Conservation (phyloP, 1,140 invertebrate species). For the Cecropterus lyciades region DNA sequence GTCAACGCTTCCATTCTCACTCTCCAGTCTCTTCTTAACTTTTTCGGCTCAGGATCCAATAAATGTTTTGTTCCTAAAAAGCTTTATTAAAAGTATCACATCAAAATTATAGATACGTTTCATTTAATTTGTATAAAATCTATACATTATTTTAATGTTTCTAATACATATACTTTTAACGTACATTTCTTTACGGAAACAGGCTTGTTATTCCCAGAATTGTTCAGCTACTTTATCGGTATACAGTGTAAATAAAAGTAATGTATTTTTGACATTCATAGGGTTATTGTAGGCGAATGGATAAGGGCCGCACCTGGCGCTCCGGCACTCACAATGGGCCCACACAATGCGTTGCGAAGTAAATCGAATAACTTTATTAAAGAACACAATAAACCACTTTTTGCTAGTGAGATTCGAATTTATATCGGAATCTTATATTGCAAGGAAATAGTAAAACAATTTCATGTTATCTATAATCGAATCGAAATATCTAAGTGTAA, state of each 20-base stretch:
- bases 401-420: conserved; percentile 46
- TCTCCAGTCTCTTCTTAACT: too few species aligned
- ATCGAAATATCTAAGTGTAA: too few species aligned
- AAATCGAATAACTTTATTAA: conserved; percentile 78
- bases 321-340: conserved; percentile 58
- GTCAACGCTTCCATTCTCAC: too few species aligned
- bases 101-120: too few species aligned
- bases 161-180: not conserved
- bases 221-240: conserved; percentile 44
- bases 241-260: conserved; percentile 63
- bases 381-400: conserved; percentile 78
- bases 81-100: too few species aligned
- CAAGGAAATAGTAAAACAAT: conserved; percentile 4
- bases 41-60: too few species aligned
- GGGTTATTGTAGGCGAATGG: conserved; percentile 64
- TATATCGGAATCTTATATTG: not conserved
- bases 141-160: too few species aligned
- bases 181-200: conserved; percentile 10
- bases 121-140: too few species aligned
- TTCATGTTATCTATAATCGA: not conserved
- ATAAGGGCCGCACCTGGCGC: conserved; percentile 63
- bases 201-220: conserved; percentile 17
- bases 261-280: conserved; percentile 76
- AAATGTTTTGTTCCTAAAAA: too few species aligned
- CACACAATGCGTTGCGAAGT: conserved; percentile 63